These are phyloP conservation scores for Ptilorrhoa leucosticta DNA, from an alignment of 2,113 vertebrate genomes.

Conservation along the genomic window DNA sequence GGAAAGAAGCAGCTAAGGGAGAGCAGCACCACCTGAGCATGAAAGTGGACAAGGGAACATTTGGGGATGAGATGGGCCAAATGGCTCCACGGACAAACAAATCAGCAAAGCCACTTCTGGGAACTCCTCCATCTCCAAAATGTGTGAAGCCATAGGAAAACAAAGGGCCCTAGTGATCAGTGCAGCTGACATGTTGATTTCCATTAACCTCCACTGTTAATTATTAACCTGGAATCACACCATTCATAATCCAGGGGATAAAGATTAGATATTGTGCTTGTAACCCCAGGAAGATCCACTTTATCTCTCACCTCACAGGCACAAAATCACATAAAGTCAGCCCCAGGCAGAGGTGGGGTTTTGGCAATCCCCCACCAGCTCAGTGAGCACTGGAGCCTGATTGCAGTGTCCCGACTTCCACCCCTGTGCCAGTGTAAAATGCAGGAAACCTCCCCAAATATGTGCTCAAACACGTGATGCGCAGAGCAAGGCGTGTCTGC, in stretches of 20 bases:
- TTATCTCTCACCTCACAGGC: neutral
- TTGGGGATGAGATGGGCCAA: neutral
- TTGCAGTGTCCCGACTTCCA: neutral
- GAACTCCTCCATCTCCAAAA: neutral
- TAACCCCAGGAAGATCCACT: neutral
- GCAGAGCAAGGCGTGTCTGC: neutral
- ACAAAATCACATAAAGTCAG: neutral
- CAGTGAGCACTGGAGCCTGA: fast-evolving
- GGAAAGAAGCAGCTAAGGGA: neutral
- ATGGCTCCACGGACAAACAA: neutral
- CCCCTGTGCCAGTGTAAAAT: neutral
- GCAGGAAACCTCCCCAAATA: neutral
- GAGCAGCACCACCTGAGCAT: neutral
- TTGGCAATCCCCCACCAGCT: neutral
- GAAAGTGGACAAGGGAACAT: neutral
- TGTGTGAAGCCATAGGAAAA: neutral
- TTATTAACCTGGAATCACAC: neutral
- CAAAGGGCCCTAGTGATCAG: neutral
- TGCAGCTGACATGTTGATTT: neutral
- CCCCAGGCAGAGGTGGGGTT: neutral
- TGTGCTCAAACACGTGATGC: fast-evolving
- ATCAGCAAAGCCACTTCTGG: neutral
- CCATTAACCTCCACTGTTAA: neutral
- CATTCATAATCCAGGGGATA: neutral
- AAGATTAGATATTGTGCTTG: neutral